Evolutionary conservation across 2,888 invertebrate genomes (phyloP).

Genomic region (Tenthredo mesomela): DNA sequence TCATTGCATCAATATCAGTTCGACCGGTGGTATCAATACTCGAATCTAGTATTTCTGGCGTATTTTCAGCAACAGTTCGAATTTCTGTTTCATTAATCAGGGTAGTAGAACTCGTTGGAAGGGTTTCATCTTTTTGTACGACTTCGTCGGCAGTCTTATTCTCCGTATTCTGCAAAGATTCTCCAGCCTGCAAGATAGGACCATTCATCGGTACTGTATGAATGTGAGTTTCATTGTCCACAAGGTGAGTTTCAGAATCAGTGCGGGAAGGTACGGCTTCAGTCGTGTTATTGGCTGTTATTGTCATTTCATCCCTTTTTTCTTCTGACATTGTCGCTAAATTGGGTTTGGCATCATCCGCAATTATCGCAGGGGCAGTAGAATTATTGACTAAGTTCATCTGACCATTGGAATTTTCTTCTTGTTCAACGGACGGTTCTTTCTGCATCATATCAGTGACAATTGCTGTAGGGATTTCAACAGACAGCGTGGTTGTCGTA

Average conservation of each 20-base stretch:
- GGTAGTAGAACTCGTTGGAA: background rate
- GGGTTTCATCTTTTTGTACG: background rate
- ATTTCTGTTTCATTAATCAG: background rate
- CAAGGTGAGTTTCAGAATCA: slow-evolving; percentile 21
- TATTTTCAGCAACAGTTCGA: background rate
- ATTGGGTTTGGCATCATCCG: slow-evolving; percentile 56
- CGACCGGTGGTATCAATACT: background rate
- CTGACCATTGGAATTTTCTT: background rate
- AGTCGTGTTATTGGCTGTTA: slow-evolving; percentile 39
- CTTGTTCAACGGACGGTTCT: slow-evolving; percentile 37
- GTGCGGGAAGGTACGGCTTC: slow-evolving; percentile 12
- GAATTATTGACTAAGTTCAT: slow-evolving; percentile 52
- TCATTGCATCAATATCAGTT: slow-evolving; percentile 7
- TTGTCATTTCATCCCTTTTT: slow-evolving; percentile 61
- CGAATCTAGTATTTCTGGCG: background rate
- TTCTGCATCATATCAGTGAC: slow-evolving; percentile 37
- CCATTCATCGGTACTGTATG: slow-evolving; percentile 47
- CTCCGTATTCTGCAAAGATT: slow-evolving; percentile 43
- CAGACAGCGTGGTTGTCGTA: slow-evolving; percentile 50
- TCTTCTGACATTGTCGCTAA: slow-evolving; percentile 57
- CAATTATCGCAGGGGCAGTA: slow-evolving; percentile 37
- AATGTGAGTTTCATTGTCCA: slow-evolving; percentile 31
- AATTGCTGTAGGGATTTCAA: slow-evolving; percentile 44
- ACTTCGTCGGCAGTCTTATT: background rate
- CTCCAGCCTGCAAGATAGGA: slow-evolving; percentile 56